Evolutionary conservation across 2,888 invertebrate genomes (phyloP), one percentile per base, ranked within the genome.

Genomic region (Xylophagus ater): DNA sequence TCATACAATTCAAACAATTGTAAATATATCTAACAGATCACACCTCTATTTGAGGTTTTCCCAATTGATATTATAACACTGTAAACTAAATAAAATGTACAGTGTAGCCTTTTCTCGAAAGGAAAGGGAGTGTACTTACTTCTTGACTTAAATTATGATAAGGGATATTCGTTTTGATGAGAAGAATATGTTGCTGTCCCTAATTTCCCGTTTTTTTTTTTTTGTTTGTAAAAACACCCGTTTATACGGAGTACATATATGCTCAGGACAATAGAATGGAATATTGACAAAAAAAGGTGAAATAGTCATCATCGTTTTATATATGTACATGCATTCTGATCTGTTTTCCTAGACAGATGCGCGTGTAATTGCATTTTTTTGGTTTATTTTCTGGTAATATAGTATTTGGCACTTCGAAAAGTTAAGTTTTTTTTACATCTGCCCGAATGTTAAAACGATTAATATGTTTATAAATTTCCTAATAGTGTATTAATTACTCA

Each of bases 21-120:
- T 53, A 52, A 52, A 53, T 51, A 52, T 48, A 48, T 47, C 53
- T 53, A 52, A 53, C 9, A 7, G 51, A 53, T 53, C 56, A 56
- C 57, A 55, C 56, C 57, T 56, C 53, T 55, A 51, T 52, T 54
- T 53, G 52, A 54, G 54, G 52, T 52, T 55, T 54, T 43, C 45
- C 46, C 44, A 40, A 39, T 45, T 39, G 34, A 40, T 35, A 42
- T 44, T 47, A 40, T 43, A 40, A 36, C 37, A 46, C 41, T 41
- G 46, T 42, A 39, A 31, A 23, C 21, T 20, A 28, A 35, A 46
- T 39, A 48, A 43, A 44, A 47, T 46, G 38, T 35, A 29, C 32
- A 38, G 34, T 17, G 18, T 20, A 26, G 17, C 14, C 8, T 17
- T 5, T 15, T 6, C 9, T 19, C 23, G 24, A 15, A 25, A 28